Evolutionary conservation across 1,140 invertebrate species (phyloP).

Genomic region (Tenebrio molitor): DNA sequence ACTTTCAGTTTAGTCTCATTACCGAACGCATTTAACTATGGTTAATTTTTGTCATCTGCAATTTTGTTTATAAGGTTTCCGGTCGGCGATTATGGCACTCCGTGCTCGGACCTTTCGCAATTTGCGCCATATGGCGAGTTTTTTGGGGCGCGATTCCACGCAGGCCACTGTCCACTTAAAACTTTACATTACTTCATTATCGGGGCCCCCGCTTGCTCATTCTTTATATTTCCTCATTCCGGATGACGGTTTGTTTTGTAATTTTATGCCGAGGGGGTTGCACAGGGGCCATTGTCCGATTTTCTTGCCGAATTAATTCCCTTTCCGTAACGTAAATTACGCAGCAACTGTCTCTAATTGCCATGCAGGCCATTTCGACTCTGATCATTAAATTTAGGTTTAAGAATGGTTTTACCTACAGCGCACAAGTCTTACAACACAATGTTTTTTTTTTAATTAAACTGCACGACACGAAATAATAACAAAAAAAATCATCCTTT

Average conservation of each 20-base stretch:
- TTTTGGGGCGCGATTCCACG: constrained; percentile 41
- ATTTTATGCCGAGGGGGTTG: constrained; percentile 22
- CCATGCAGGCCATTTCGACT: neutral
- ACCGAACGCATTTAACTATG: constrained; percentile 59
- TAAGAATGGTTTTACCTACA: no score
- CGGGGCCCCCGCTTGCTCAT: constrained; percentile 16
- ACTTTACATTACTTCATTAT: constrained; percentile 42
- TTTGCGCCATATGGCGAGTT: constrained; percentile 51
- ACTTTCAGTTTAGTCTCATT: constrained; percentile 61
- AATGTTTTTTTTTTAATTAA: no score
- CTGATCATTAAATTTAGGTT: constrained; percentile 4
- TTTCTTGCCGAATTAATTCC: constrained; percentile 35
- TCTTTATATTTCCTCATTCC: constrained; percentile 43
- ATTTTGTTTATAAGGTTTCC: constrained; percentile 62
- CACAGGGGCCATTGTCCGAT: constrained; percentile 10
- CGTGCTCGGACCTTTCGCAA: constrained; percentile 45
- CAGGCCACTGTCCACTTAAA: constrained; percentile 43
- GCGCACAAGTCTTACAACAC: no score
- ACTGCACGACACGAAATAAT: no score
- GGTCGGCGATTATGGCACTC: constrained; percentile 50
- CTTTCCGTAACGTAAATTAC: constrained; percentile 29
- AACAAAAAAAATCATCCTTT: no score
- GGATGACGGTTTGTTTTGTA: constrained; percentile 38
- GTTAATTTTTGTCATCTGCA: constrained; percentile 64
- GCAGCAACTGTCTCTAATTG: constrained; percentile 35